Conservation (phyloP, 1,140 invertebrate species). For the Macrosteles quadrilineatus region DNA sequence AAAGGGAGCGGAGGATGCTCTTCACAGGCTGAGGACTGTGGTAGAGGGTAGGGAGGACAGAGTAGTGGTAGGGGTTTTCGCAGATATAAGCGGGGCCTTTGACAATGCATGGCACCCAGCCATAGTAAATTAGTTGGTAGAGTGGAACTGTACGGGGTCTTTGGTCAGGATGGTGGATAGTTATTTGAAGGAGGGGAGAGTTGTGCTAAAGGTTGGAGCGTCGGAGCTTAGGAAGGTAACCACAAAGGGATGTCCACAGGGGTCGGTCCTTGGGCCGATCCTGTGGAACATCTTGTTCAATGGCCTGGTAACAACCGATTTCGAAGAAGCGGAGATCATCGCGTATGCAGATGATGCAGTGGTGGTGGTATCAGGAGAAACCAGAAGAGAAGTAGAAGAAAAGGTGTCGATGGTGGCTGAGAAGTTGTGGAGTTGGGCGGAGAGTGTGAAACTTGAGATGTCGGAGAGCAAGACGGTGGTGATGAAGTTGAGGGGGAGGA, state of each 20-base stretch:
- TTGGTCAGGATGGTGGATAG: too few species aligned
- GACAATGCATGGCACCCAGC: too few species aligned
- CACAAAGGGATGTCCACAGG: background rate
- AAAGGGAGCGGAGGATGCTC: too few species aligned
- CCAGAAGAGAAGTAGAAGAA: background rate
- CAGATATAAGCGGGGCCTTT: too few species aligned
- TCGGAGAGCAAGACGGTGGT: background rate
- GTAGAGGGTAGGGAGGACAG: too few species aligned
- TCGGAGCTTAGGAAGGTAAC: background rate
- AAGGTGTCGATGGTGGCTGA: background rate
- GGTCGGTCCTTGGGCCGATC: too few species aligned
- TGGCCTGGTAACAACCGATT: background rate
- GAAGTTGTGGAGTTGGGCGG: background rate
- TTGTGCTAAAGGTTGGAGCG: background rate
- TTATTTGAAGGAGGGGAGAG: background rate
- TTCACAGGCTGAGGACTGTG: too few species aligned
- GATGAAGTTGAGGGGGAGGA: background rate
- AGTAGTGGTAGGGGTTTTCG: background rate
- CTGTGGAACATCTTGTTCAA: background rate
- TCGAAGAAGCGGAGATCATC: conserved; percentile 2
- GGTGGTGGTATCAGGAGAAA: background rate
- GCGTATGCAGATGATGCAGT: conserved; percentile 24
- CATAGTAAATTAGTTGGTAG: too few species aligned
- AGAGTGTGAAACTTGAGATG: background rate
- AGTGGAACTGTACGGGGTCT: too few species aligned